These are phyloP conservation scores for Mungos mungo DNA, from an alignment of 2,113 vertebrate genomes.

Conservation along the genomic window DNA sequence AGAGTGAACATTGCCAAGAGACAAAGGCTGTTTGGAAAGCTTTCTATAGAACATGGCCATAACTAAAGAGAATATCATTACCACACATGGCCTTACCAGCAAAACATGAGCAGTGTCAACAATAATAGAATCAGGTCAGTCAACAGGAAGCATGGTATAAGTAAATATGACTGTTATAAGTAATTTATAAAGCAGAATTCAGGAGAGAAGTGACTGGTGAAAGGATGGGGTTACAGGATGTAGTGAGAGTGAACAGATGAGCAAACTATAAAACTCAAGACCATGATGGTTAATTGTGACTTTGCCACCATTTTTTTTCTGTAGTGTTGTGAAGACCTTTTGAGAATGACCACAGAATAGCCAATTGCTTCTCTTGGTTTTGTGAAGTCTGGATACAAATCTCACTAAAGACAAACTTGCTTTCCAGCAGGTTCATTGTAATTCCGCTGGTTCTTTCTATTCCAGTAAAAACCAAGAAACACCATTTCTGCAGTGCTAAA, in stretches of 20 bases:
- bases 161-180: not conserved
- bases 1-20: not conserved
- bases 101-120: not conserved
- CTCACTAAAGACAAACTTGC: not conserved
- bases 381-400: not conserved
- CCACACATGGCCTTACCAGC: not conserved
- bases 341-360: not conserved
- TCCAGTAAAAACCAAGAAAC: not conserved
- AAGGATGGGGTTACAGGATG: not conserved
- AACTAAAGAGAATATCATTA: not conserved
- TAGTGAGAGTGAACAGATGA: not conserved
- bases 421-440: not conserved
- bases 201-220: not conserved
- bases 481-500: not conserved
- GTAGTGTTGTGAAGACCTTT: not conserved
- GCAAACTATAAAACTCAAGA: not conserved
- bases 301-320: not conserved
- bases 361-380: not conserved
- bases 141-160: not conserved
- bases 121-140: conserved; percentile 36
- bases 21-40: not conserved
- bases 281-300: not conserved
- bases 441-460: not conserved
- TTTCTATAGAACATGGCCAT: not conserved
- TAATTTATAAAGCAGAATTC: not conserved